phyloP scores from a whole-genome alignment of 2,113 vertebrate species.

The Cygnus buccinator region DNA sequence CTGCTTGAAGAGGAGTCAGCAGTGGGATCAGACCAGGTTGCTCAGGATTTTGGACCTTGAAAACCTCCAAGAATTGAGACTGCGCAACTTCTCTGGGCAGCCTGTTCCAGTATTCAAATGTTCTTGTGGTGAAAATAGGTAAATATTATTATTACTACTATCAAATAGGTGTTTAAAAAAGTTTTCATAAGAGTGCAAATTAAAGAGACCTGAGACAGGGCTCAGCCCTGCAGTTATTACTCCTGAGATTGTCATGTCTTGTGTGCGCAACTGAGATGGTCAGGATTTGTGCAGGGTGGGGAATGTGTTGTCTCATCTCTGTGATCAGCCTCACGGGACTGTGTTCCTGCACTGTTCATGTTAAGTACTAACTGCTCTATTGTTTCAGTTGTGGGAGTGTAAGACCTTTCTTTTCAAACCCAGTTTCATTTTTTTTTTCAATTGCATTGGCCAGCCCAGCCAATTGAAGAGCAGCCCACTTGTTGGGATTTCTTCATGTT shows the following conservation, averaged over 20 bases:
- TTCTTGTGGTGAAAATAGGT: background rate
- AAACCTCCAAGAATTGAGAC: background rate
- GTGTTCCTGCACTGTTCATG: accelerated
- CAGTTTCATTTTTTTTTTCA: background rate
- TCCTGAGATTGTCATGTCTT: accelerated
- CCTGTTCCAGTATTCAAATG: background rate
- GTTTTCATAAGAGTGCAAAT: background rate
- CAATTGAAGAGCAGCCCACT: background rate
- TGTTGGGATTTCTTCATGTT: constrained; percentile 44
- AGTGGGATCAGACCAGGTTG: background rate
- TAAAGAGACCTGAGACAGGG: background rate
- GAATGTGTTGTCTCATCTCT: accelerated
- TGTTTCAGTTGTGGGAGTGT: background rate
- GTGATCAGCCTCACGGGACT: background rate
- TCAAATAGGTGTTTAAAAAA: background rate
- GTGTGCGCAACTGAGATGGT: accelerated
- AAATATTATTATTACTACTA: background rate
- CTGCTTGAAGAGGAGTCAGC: background rate
- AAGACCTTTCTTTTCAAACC: background rate
- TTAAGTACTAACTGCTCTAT: background rate
- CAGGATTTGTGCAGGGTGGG: accelerated
- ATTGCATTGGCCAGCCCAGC: constrained; percentile 1
- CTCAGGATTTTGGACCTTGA: background rate
- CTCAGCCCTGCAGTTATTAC: accelerated
- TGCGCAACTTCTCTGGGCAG: background rate